Evolutionary conservation across 2,888 invertebrate species (phyloP), one percentile per base, ranked within the genome.

Genomic region (Atherix ibis): DNA sequence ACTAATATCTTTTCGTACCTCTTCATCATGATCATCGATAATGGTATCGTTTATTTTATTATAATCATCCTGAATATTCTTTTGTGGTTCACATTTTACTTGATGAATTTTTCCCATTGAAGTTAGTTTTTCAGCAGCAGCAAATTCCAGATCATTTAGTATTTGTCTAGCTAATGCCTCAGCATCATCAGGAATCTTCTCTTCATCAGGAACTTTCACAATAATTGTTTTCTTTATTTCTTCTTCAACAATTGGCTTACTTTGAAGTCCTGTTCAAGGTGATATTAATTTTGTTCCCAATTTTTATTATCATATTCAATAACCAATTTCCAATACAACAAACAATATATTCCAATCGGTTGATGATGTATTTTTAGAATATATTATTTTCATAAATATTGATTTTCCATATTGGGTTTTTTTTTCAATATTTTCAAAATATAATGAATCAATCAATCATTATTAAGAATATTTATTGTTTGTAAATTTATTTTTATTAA

Each of bases 151-250:
- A 25, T 35, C 35, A 3, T 1, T 26, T 5, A 35, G 15, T 8
- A 35, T 31, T 18, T 35, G 35, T 27, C 27, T 13, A 15, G 34
- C 34, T 10, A 34, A 19, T 14, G 18, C 17, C 15, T 34, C 34
- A n/a, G 27, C 34, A 28, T 35, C 37, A 12, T 34, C 35, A 6
- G 30, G 37, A 4, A 37, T 37, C 10, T 14, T 8, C 27, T 37
- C 37, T 4, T 18, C 12, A 10, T 37, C 34, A 4, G 37, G 28
- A 13, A 28, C 15, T 10, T 13, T 10, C 13, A 28, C 5, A 14
- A 28, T 28, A 3, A 28, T 13, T 28, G n/a, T 26, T 3, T 26
- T 26, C 10, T 26, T 24, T 9, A n/a, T 24, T n/a, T 9, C 9
- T n/a, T 2, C 24, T 22, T n/a, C n/a, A n/a, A n/a, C n/a, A n/a